Evolutionary conservation across 2,888 invertebrate species (phyloP).

Genomic region (Ernsta delagoae): DNA sequence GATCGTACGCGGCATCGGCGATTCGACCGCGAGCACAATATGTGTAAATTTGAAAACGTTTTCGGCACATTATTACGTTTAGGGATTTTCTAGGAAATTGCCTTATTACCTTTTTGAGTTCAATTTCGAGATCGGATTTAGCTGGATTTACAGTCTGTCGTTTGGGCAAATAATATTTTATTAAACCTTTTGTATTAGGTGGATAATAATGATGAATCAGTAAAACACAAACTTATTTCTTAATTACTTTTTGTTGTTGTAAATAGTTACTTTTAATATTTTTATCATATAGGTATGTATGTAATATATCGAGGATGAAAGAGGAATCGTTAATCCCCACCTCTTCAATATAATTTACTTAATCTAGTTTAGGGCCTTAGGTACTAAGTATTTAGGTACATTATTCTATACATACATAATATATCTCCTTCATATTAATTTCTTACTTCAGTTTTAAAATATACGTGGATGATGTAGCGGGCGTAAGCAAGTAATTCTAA

Average conservation of each 20-base stretch:
- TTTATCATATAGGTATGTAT: too few relatives aligned
- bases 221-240: too few relatives aligned
- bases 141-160: slow-evolving; percentile 63
- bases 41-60: slow-evolving; percentile 83
- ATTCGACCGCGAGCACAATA: slow-evolving; percentile 78
- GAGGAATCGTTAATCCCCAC: too few relatives aligned
- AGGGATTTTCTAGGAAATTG: slow-evolving; percentile 83
- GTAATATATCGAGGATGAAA: too few relatives aligned
- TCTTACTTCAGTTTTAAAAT: neutral
- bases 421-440: too few relatives aligned
- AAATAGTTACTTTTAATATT: too few relatives aligned
- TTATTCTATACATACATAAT: too few relatives aligned
- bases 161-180: slow-evolving; percentile 60
- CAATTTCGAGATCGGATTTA: slow-evolving; percentile 73
- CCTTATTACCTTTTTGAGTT: slow-evolving; percentile 82
- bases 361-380: too few relatives aligned
- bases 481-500: neutral
- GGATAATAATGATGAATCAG: too few relatives aligned
- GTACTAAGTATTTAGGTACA: too few relatives aligned
- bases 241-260: too few relatives aligned
- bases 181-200: slow-evolving; percentile 44
- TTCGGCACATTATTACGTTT: slow-evolving; percentile 83
- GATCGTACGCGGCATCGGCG: slow-evolving; percentile 71
- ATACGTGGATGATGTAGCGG: neutral
- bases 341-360: too few relatives aligned